A percentile compares a stretch with the other conserved stretches of the same genome.
These are phyloP conservation scores for Sebastes trivittatus DNA, from an alignment of 2,797 vertebrate genomes.

Conservation along the genomic window DNA sequence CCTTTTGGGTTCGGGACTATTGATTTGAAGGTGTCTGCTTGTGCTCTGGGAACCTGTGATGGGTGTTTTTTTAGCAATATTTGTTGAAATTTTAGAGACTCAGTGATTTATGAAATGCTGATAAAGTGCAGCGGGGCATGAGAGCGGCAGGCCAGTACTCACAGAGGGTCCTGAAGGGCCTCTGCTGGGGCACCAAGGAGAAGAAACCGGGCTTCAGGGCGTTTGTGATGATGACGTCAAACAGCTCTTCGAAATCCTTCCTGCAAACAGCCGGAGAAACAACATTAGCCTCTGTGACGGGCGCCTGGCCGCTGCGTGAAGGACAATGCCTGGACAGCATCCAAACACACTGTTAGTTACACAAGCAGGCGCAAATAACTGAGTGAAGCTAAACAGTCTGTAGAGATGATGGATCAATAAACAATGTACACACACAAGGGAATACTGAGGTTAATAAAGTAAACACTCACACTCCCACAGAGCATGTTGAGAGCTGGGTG, in stretches of 20 bases:
- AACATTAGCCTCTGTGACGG: conserved; percentile 7
- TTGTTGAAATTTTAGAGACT: neutral
- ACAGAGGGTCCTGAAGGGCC: conserved; percentile 92
- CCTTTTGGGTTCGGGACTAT: neutral
- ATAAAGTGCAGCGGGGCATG: neutral
- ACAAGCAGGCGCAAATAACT: conserved; percentile 7
- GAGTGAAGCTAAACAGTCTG: conserved; percentile 5
- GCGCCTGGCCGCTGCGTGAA: neutral
- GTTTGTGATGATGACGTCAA: conserved; percentile 95
- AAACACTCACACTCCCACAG: conserved; percentile 33
- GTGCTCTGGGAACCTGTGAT: neutral
- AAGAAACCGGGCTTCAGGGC: conserved; percentile 97
- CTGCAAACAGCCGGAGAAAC: conserved; percentile 76
- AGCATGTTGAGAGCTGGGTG: neutral
- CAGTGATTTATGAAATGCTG: neutral
- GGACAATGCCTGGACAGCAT: conserved; percentile 28
- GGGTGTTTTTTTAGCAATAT: neutral
- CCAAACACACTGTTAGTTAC: conserved; percentile 13
- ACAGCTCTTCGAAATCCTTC: conserved; percentile 91
- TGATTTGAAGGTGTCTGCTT: neutral
- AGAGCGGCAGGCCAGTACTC: conserved; percentile 60
- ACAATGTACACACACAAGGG: neutral
- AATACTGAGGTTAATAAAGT: conserved; percentile 13
- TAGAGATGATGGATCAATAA: conserved; percentile 22
- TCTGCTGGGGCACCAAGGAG: conserved; percentile 90